Evolutionary conservation across 1,140 invertebrate genomes (phyloP).

Genomic region (Cherax quadricarinatus): DNA sequence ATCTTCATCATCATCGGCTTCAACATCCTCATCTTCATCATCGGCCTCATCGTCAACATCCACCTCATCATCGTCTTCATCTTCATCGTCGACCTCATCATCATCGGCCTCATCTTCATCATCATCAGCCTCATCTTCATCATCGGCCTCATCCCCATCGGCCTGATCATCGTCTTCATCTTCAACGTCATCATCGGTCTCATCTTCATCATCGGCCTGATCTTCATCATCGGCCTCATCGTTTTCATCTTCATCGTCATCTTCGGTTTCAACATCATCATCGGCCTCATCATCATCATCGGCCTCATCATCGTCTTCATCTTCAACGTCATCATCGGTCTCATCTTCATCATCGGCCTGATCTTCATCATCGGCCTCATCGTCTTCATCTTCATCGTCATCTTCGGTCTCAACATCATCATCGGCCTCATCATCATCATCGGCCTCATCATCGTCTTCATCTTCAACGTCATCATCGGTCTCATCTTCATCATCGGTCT

Average conservation of each 20-base stretch:
- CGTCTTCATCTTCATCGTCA: not conserved
- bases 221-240: not conserved
- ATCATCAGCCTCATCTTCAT: not conserved
- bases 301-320: not conserved
- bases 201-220: not conserved
- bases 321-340: not conserved
- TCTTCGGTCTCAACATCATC: not conserved
- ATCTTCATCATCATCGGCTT: not conserved
- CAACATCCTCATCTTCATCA: not conserved
- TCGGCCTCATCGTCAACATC: not conserved
- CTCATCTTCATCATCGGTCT: not conserved
- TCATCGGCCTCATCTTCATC: not conserved
- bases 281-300: not conserved
- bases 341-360: not conserved
- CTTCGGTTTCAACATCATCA: not conserved
- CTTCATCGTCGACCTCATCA: not conserved
- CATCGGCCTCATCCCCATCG: not conserved
- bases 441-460: slow-evolving; percentile 7
- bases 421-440: not conserved
- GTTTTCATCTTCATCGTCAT: not conserved
- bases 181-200: not conserved
- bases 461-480: slow-evolving; percentile 5
- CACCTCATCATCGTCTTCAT: not conserved
- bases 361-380: slow-evolving; percentile 1
- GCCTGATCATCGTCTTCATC: not conserved